Percentiles rank a stretch among this genome's conserved stretches.
phyloP scores from a whole-genome alignment of 1,140 invertebrate genomes.

The Gonioctena quinquepunctata region DNA sequence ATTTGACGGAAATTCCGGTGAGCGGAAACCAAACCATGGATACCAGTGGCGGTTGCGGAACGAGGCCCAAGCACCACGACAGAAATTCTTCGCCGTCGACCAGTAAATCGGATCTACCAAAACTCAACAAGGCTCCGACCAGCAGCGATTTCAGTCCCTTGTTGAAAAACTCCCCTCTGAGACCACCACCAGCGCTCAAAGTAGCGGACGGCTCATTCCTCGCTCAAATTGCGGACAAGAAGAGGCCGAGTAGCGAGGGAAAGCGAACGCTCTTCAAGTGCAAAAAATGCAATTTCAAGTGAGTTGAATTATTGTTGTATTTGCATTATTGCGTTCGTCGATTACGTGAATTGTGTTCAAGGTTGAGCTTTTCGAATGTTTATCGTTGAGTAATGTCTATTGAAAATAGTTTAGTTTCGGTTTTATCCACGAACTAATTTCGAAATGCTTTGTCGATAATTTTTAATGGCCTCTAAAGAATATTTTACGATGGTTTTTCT shows the following conservation, averaged over 20 bases:
- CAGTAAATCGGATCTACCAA: slow-evolving; percentile 58
- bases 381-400: not conserved
- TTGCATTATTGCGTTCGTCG: not conserved
- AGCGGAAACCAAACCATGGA: slow-evolving; percentile 48
- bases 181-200: slow-evolving; percentile 44
- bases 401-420: not conserved
- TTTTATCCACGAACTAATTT: not conserved
- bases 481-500: not conserved
- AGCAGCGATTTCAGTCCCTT: slow-evolving; percentile 50
- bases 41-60: slow-evolving; percentile 52
- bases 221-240: slow-evolving; percentile 41
- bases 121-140: slow-evolving; percentile 53
- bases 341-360: not conserved
- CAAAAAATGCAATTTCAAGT: slow-evolving; percentile 83
- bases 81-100: slow-evolving; percentile 31
- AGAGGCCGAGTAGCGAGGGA: slow-evolving; percentile 42
- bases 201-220: slow-evolving; percentile 42
- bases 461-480: not conserved
- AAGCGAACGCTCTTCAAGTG: slow-evolving; percentile 77
- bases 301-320: slow-evolving; percentile 44
- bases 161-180: slow-evolving; percentile 28
- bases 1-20: slow-evolving; percentile 71
- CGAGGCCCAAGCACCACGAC: slow-evolving; percentile 42
- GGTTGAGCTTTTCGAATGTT: not conserved
- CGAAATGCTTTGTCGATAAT: not conserved